Conservation (phyloP, 1,140 invertebrate species). For the Hypsibius dujardini region DNA sequence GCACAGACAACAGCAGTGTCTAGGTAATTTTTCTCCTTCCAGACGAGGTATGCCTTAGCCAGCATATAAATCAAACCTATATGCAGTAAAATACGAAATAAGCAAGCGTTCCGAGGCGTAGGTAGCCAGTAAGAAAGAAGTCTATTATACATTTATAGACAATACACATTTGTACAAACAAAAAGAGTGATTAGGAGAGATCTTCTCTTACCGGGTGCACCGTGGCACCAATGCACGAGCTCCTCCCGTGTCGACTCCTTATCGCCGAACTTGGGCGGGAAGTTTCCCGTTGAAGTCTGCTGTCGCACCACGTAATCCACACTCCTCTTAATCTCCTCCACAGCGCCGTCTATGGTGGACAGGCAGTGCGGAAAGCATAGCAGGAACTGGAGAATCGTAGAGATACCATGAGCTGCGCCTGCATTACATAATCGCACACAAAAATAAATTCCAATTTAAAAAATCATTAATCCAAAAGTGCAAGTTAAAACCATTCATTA, state of each 20-base stretch:
- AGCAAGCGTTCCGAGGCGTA: too few relatives aligned
- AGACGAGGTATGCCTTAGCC: conserved; percentile 57
- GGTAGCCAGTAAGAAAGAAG: too few relatives aligned
- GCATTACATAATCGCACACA: conserved; percentile 15
- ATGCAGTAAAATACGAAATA: conserved; percentile 17
- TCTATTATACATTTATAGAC: too few relatives aligned
- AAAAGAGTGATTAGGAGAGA: background rate
- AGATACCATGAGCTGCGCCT: conserved; percentile 60
- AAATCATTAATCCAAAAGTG: conserved; percentile 13
- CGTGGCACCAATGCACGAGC: conserved; percentile 72
- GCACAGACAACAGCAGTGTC: conserved; percentile 47
- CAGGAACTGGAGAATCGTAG: conserved; percentile 42
- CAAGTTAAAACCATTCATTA: conserved; percentile 23
- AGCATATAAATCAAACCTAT: conserved; percentile 55
- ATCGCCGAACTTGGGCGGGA: conserved; percentile 56
- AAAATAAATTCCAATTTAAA: conserved; percentile 19
- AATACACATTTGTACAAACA: background rate
- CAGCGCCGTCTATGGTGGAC: conserved; percentile 36
- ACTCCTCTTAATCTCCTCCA: conserved; percentile 38
- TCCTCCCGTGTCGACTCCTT: conserved; percentile 35
- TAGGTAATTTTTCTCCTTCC: conserved; percentile 53
- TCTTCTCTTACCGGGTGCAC: conserved; percentile 44
- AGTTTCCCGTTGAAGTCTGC: conserved; percentile 52
- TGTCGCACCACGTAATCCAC: conserved; percentile 44
- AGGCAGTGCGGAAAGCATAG: conserved; percentile 47